These are phyloP conservation scores for Chaetogeoica ovagalla DNA, from an alignment of 2,888 invertebrate genomes.

Conservation along the genomic window DNA sequence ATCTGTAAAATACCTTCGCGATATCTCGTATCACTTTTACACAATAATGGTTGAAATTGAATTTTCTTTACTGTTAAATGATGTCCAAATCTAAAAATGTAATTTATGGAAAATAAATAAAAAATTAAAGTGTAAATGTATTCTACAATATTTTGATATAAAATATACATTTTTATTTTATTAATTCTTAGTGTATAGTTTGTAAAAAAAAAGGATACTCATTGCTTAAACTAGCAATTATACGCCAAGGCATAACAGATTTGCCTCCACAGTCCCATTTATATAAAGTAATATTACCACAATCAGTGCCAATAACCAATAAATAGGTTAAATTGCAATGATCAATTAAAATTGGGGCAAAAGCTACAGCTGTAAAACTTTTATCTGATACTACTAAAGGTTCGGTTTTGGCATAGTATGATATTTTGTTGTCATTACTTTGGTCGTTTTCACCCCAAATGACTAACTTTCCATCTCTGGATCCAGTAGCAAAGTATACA, in stretches of 20 bases:
- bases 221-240: constrained; percentile 59
- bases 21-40: constrained; percentile 57
- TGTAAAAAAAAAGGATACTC: constrained; percentile 59
- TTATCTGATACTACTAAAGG: constrained; percentile 65
- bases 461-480: constrained; percentile 81
- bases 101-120: constrained; percentile 52
- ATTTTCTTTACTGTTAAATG: constrained; percentile 75
- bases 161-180: constrained; percentile 18
- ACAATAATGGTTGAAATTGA: constrained; percentile 67
- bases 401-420: constrained; percentile 58
- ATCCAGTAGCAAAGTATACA: constrained; percentile 80
- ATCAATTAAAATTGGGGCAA: constrained; percentile 71
- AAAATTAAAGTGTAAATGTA: constrained; percentile 7
- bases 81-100: constrained; percentile 68
- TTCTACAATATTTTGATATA: background rate
- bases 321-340: constrained; percentile 61
- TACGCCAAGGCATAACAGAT: constrained; percentile 61
- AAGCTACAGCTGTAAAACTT: constrained; percentile 79
- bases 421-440: background rate
- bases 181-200: background rate
- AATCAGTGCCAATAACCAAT: constrained; percentile 73
- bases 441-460: constrained; percentile 62
- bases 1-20: constrained; percentile 63
- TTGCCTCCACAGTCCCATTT: constrained; percentile 63
- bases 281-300: constrained; percentile 69